Percentiles rank a stretch among this genome's conserved stretches.
These are phyloP conservation scores for Heterocephalus glaber DNA, from an alignment of 2,113 vertebrate genomes.

Conservation along the genomic window DNA sequence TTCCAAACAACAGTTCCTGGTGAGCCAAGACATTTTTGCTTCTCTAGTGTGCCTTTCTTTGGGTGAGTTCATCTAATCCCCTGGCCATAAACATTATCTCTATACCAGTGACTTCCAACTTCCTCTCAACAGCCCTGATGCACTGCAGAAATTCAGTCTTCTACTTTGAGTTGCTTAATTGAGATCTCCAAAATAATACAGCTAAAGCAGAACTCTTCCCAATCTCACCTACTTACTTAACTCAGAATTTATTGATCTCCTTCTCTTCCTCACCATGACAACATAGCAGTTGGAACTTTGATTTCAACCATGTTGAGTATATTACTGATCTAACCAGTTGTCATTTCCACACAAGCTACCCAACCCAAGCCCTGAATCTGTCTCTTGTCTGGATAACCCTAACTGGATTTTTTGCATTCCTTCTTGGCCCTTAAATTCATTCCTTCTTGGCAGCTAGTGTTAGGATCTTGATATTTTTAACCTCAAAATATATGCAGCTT, in stretches of 20 bases:
- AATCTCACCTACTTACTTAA: background rate
- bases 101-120: background rate
- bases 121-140: background rate
- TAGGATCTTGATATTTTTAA: background rate
- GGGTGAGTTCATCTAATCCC: background rate
- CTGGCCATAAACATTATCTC: background rate
- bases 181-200: background rate
- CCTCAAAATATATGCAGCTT: background rate
- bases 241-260: background rate
- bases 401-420: background rate
- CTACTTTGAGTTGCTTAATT: background rate
- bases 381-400: background rate
- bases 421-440: background rate
- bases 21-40: background rate
- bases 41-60: background rate
- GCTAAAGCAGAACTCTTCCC: background rate
- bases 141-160: background rate
- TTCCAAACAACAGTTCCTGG: background rate
- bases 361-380: background rate
- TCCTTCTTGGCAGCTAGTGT: background rate
- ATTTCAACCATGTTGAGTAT: background rate
- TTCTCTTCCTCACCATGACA: conserved; percentile 2
- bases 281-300: background rate
- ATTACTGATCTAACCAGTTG: background rate
- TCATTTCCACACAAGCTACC: background rate